phyloP scores from a whole-genome alignment of 2,113 vertebrate species.

The Pygoscelis antarcticus region DNA sequence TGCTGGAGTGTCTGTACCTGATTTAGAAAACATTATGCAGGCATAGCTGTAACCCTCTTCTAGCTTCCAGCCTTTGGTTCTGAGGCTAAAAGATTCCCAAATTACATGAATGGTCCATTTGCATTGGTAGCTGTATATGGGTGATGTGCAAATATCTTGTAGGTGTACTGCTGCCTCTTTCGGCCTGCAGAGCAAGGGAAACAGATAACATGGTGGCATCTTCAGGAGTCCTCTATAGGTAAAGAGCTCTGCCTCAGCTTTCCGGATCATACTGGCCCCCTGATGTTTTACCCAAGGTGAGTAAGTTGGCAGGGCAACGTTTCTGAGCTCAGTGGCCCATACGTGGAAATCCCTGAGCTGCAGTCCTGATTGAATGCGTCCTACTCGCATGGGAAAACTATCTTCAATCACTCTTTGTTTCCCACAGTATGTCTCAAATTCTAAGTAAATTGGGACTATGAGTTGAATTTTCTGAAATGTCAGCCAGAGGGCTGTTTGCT shows the following conservation, averaged over 20 bases:
- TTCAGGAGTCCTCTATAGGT: not conserved
- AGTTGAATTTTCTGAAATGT: not conserved
- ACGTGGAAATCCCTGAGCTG: not conserved
- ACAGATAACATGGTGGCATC: not conserved
- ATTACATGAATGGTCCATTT: not conserved
- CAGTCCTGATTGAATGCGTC: not conserved
- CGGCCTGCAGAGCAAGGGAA: not conserved
- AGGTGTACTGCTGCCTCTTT: not conserved
- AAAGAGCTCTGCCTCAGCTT: not conserved
- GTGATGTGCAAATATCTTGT: not conserved
- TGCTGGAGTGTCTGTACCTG: not conserved
- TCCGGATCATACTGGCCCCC: accelerated
- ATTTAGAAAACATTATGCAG: not conserved
- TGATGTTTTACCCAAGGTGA: not conserved
- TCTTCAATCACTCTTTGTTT: not conserved
- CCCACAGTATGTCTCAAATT: not conserved
- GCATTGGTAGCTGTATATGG: accelerated
- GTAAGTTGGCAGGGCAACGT: accelerated
- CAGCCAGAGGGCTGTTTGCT: not conserved
- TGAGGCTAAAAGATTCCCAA: not conserved
- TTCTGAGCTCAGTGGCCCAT: not conserved
- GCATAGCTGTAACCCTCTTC: not conserved
- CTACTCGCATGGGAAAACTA: not conserved
- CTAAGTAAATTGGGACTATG: not conserved
- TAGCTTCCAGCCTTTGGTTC: not conserved